These are phyloP conservation scores for Thryonomys swinderianus DNA, from an alignment of 2,113 vertebrate genomes.

Conservation along the genomic window DNA sequence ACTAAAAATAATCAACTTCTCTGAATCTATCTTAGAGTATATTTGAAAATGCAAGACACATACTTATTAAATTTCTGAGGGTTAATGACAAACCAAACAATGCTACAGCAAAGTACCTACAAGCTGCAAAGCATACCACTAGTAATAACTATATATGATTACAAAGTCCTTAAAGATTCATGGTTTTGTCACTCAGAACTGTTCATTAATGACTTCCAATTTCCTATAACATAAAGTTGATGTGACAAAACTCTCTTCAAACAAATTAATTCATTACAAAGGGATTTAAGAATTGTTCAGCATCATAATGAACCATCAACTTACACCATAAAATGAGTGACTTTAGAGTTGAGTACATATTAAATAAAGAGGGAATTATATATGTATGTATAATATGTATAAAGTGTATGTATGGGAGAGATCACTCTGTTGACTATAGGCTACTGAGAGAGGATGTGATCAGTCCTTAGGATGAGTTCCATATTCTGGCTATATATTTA, in stretches of 20 bases:
- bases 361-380: background rate
- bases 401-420: background rate
- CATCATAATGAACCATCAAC: background rate
- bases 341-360: background rate
- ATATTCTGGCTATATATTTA: background rate
- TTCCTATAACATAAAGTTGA: slow-evolving; percentile 17
- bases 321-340: background rate
- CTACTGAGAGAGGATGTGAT: background rate
- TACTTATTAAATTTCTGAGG: background rate
- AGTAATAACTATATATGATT: background rate
- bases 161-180: background rate
- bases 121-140: slow-evolving; percentile 16
- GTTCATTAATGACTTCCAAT: slow-evolving; percentile 32
- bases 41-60: slow-evolving; percentile 1
- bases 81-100: background rate
- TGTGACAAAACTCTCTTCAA: background rate
- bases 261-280: background rate
- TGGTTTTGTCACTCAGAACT: background rate
- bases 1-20: background rate
- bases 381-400: background rate
- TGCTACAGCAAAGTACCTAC: background rate
- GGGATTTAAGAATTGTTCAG: background rate
- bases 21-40: slow-evolving; percentile 21
- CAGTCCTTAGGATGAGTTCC: background rate
- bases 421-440: background rate